Percentiles rank a stretch among this genome's conserved stretches.
Conservation (phyloP, 2,888 invertebrate species). For the Amblyjoppa fuscipennis region DNA sequence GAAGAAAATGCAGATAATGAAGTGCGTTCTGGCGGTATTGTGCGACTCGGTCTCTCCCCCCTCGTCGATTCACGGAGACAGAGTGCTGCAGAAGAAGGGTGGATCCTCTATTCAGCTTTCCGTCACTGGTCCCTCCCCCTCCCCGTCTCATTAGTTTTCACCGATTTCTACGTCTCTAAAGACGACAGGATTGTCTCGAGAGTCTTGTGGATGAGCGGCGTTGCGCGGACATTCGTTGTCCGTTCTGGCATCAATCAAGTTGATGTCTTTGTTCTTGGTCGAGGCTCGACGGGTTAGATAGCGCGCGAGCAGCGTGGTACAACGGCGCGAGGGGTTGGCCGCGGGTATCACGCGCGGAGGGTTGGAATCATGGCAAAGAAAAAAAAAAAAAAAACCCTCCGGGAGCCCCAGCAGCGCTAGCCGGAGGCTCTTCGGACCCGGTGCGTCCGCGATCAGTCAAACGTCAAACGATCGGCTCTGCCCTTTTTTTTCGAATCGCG, state of each 20-base stretch:
- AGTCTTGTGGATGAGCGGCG: constrained; percentile 67
- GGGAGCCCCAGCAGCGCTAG: constrained; percentile 67
- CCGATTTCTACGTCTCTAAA: constrained; percentile 55
- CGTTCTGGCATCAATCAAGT: constrained; percentile 80
- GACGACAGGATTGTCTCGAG: constrained; percentile 66
- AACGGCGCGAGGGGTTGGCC: constrained; percentile 48
- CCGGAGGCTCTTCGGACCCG: constrained; percentile 69
- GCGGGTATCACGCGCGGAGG: constrained; percentile 44
- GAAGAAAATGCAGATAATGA: constrained; percentile 60
- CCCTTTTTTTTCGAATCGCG: constrained; percentile 74
- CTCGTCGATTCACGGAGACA: constrained; percentile 43
- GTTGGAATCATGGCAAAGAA: constrained; percentile 53
- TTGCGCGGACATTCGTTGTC: constrained; percentile 64
- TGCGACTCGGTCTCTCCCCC: constrained; percentile 26
- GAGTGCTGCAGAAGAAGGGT: constrained; percentile 57
- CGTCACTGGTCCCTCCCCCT: constrained; percentile 30
- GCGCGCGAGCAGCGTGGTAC: constrained; percentile 56
- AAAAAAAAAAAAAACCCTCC: constrained; percentile 63
- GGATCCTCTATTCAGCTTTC: constrained; percentile 58
- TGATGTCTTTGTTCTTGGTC: constrained; percentile 84
- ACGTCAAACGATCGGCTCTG: constrained; percentile 82
- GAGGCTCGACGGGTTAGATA: constrained; percentile 72
- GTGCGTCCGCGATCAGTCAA: constrained; percentile 81
- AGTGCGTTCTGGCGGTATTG: constrained; percentile 45
- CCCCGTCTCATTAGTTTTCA: constrained; percentile 24